phyloP scores from a whole-genome alignment of 2,113 vertebrate genomes.

The Misgurnus mizolepis region DNA sequence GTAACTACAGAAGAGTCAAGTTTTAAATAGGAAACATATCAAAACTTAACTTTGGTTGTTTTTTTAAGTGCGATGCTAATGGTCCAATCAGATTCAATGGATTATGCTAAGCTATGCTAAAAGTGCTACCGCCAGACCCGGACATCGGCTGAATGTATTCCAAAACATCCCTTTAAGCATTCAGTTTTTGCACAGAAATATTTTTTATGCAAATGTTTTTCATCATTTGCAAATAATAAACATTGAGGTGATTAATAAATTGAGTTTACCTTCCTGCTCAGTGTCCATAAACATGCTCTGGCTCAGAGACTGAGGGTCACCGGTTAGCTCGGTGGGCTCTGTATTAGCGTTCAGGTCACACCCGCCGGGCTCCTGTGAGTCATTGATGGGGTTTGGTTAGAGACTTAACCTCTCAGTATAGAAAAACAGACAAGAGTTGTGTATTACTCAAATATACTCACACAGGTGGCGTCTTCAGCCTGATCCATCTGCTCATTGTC shows the following conservation, averaged over 20 bases:
- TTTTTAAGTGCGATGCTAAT: too few relatives aligned
- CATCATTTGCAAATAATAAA: slow-evolving; percentile 1
- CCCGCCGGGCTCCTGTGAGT: slow-evolving; percentile 55
- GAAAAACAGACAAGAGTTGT: background rate
- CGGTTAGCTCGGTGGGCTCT: slow-evolving; percentile 54
- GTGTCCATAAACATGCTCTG: slow-evolving; percentile 61
- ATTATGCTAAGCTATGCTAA: too few relatives aligned
- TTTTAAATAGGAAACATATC: too few relatives aligned
- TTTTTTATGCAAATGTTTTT: background rate
- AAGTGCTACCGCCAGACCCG: too few relatives aligned
- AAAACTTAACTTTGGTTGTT: too few relatives aligned
- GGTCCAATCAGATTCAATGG: too few relatives aligned
- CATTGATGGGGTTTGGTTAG: background rate
- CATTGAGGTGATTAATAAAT: background rate
- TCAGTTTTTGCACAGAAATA: background rate
- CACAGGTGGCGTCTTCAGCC: slow-evolving; percentile 63
- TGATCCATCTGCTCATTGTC: slow-evolving; percentile 67
- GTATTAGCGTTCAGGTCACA: slow-evolving; percentile 78
- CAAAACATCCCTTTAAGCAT: too few relatives aligned
- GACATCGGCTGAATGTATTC: too few relatives aligned
- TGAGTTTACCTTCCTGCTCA: slow-evolving; percentile 73
- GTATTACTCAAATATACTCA: slow-evolving; percentile 59
- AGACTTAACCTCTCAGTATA: background rate
- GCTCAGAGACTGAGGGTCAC: slow-evolving; percentile 62
- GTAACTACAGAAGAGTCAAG: too few relatives aligned